Evolutionary conservation across 1,140 invertebrate genomes (phyloP).

Genomic region (Aphis gossypii): DNA sequence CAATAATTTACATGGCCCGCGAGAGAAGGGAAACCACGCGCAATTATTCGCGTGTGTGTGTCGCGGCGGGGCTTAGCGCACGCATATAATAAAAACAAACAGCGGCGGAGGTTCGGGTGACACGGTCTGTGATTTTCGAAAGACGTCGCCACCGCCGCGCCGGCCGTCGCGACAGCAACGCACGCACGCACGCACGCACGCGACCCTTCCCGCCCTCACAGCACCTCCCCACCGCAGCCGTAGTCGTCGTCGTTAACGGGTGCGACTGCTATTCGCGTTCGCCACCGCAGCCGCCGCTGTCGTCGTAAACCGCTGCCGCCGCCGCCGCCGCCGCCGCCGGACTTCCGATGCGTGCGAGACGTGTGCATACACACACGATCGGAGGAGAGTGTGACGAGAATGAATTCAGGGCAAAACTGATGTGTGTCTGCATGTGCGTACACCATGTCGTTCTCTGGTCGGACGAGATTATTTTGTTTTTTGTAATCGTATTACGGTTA

Average conservation of each 20-base stretch:
- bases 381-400: not conserved
- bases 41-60: slow-evolving; percentile 18
- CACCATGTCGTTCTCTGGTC: not conserved
- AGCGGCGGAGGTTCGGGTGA: slow-evolving; percentile 40
- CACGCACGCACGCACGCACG: slow-evolving; percentile 11
- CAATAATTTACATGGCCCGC: slow-evolving; percentile 41
- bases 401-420: not conserved
- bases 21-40: slow-evolving; percentile 22
- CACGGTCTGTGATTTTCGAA: slow-evolving; percentile 57
- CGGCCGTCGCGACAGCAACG: slow-evolving; percentile 11
- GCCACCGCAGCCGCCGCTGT: not conserved
- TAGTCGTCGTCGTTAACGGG: not conserved
- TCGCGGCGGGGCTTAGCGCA: not conserved
- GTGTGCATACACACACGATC: not conserved
- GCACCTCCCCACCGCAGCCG: not conserved
- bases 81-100: slow-evolving; percentile 51
- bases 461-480: not conserved
- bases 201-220: not conserved
- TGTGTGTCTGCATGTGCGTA: not conserved
- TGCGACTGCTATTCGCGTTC: not conserved
- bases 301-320: not conserved
- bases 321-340: slow-evolving; percentile 41
- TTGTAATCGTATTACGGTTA: no score
- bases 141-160: slow-evolving; percentile 3
- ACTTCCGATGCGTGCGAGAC: slow-evolving; percentile 34